These are phyloP conservation scores for Mastomys natalensis DNA, from an alignment of 2,113 vertebrate species.

Conservation along the genomic window DNA sequence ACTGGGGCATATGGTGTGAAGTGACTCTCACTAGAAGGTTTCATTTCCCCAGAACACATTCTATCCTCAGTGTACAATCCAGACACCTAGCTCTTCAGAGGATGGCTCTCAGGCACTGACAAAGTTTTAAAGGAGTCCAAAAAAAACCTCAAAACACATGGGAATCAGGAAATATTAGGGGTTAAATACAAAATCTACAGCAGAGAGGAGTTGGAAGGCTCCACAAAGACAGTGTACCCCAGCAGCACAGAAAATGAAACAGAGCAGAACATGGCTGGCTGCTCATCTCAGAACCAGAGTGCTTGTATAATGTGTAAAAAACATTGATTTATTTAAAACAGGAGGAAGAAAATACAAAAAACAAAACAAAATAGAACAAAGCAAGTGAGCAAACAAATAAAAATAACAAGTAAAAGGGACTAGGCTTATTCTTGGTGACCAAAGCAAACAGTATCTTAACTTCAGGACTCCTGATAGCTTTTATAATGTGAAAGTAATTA, in stretches of 20 bases:
- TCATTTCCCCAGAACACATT: conserved; percentile 62
- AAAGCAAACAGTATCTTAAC: neutral
- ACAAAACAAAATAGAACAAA: too few species aligned
- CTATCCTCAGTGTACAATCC: conserved; percentile 16
- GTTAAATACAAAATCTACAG: neutral
- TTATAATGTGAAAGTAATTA: conserved; percentile 30
- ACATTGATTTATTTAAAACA: neutral
- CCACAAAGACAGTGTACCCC: neutral
- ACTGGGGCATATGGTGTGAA: conserved; percentile 68
- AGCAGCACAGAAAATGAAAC: neutral
- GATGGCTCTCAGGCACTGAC: conserved; percentile 36
- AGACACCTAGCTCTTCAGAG: conserved; percentile 29
- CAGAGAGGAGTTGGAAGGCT: neutral
- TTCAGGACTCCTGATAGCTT: neutral
- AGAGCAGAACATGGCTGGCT: neutral
- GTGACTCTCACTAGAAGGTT: conserved; percentile 54
- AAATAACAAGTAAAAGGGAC: neutral
- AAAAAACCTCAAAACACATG: neutral
- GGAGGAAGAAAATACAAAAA: neutral
- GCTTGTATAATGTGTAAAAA: neutral
- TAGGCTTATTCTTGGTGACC: neutral
- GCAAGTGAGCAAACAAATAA: neutral
- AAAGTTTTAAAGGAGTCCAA: neutral
- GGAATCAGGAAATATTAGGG: neutral
- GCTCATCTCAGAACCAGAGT: neutral